Evolutionary conservation across 1,140 invertebrate genomes (phyloP).

Genomic region (Brachionus calyciflorus): DNA sequence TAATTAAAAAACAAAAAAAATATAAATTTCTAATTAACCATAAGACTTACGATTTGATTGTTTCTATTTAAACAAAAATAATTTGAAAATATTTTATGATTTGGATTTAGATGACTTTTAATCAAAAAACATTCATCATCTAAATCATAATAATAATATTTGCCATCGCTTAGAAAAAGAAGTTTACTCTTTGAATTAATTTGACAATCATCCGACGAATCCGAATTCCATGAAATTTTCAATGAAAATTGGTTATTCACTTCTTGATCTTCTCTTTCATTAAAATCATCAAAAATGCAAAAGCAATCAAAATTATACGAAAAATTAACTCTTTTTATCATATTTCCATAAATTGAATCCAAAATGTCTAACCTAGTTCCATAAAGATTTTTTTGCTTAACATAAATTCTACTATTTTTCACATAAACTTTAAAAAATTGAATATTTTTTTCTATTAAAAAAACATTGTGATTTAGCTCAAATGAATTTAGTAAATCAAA

Average conservation of each 20-base stretch:
- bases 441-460: not conserved
- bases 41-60: not conserved
- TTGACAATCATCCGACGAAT: not conserved
- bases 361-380: not conserved
- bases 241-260: too few relatives aligned
- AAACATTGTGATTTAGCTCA: not conserved
- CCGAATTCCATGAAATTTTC: not conserved
- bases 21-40: too few relatives aligned
- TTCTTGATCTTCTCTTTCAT: not conserved
- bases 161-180: not conserved
- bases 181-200: not conserved
- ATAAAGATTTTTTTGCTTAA: conserved; percentile 25
- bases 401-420: not conserved
- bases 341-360: not conserved
- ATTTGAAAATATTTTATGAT: not conserved
- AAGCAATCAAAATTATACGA: not conserved
- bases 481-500: conserved; percentile 32
- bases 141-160: conserved; percentile 13
- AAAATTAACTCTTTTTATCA: conserved; percentile 1
- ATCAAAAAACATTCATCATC: not conserved
- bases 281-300: not conserved
- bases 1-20: conserved; percentile 5
- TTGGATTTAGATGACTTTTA: not conserved
- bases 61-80: not conserved
- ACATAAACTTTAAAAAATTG: not conserved